Percentiles rank a stretch among this genome's conserved stretches.
Conservation (phyloP, 2,797 vertebrate species). For the Telmatherina bonti region DNA sequence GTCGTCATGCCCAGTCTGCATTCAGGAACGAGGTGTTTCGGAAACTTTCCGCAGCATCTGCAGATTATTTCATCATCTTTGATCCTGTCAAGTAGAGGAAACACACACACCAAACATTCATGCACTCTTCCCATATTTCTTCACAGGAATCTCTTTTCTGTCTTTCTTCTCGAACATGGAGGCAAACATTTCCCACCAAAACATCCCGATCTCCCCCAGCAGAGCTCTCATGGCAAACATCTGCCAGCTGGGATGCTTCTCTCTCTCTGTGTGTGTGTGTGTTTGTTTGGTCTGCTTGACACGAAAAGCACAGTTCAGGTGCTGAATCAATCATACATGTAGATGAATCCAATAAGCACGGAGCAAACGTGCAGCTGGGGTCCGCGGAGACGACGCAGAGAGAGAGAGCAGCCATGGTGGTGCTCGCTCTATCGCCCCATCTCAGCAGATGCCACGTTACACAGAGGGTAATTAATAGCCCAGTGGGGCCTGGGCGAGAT, state of each 20-base stretch:
- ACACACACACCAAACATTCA: too few species aligned
- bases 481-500: conserved; percentile 74
- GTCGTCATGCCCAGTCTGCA: neutral
- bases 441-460: conserved; percentile 88
- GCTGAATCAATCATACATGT: conserved; percentile 88
- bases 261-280: conserved; percentile 29
- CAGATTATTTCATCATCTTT: neutral
- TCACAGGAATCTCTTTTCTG: neutral
- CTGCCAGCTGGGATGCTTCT: conserved; percentile 75
- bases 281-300: conserved; percentile 47
- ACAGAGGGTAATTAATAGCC: conserved; percentile 93
- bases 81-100: neutral
- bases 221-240: conserved; percentile 71
- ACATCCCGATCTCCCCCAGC: conserved; percentile 36
- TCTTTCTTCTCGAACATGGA: conserved; percentile 46
- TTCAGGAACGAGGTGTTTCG: neutral
- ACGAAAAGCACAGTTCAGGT: conserved; percentile 78
- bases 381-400: conserved; percentile 62
- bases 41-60: neutral
- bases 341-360: conserved; percentile 85
- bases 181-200: conserved; percentile 59
- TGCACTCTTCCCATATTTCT: too few species aligned
- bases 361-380: conserved; percentile 87
- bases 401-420: conserved; percentile 55
- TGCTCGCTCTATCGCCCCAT: conserved; percentile 59